Base-by-base conservation (phyloP, 2,113 vertebrate genomes). In the Orientallactaga bullata region DNA sequence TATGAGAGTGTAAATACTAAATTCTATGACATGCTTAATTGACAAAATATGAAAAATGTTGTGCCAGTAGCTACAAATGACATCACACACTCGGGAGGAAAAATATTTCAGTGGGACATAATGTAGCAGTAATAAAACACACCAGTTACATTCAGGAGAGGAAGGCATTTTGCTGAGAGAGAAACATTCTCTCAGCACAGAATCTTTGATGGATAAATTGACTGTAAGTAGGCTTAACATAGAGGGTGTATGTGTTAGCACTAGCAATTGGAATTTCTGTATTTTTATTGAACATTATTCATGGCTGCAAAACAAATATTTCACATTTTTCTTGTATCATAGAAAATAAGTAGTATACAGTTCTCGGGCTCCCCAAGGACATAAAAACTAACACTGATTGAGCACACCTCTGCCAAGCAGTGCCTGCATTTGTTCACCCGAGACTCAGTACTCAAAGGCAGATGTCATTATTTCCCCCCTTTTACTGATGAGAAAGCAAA, bases 31-130 rank as follows among this genome's bases (percentile, higher is more conserved):
- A 96, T 63, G 47, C 66, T 94, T 93, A 96, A 95, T 89, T 93
- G 93, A 95, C 71, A 91, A 96, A 95, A 89, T 95, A 94, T 26
- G 89, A 81, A 28, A 86, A 84, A 94, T 87, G 69, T 88, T 93
- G 63, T 88, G 37, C 61, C 30, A 42, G 61, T 93, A 92, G 86
- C 80, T 94, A 76, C 69, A 91, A 88, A 95, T 94, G 84, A 95
- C 58, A 95, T 87, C 89, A 93, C 42, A 91, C 87, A 37, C 68
- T 94, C 58, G 20, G 6, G 76, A 95, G 77, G 76, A 94, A 94
- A 61, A 61, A 95, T 78, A 23, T 68, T 96, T 96, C 84, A 80
- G 60, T 81, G 63, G 20, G 58, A 95, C 96, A 89, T 95, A 81
- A 95, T 84, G 76, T 47, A 87, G 39, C 77, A 93, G 77, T 91